Evolutionary conservation across 2,888 invertebrate genomes (phyloP), one percentile per base, ranked within the genome.

Genomic region (Cheilosia soror): DNA sequence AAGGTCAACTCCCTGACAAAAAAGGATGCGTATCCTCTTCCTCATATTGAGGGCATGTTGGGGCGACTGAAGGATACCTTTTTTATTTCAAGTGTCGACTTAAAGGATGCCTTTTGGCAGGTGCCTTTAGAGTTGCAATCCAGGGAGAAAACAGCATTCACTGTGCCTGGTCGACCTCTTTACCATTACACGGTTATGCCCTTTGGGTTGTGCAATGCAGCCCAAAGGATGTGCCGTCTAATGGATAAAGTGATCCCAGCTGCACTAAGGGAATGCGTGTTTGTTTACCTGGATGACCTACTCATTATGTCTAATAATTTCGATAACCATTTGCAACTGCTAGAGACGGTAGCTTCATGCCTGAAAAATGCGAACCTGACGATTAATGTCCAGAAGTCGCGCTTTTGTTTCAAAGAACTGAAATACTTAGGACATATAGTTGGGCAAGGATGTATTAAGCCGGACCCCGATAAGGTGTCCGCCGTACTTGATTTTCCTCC

Each of bases 1-100:
- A 87, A 88, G 44, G 82, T 90, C n/a, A n/a, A n/a, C 47, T 20
- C 33, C 0, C 88, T 89, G 0, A 89, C 89, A 0, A 80, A 84
- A 27, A 84, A 88, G 79, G 87, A 9, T 57, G 62, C 6, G 5
- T 53, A 66, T 53, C 53, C 27, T 2, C n/a, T 66, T 6, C 88
- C 89, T 44, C 69, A 82, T 3, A 80, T 87, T 11, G 88, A 90
- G 1, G 81, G 73, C 2, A 82, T 88, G 25, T 65, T 90, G 5
- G 87, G 88, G 27, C 88, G 88, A 15, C 13, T 69, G 29, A 47
- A 47, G 63, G 5, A 65, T 7, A 66, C 83, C 6, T n/a, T 77
- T 13, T 87, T 65, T 20, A 82, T 90, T 0, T 76, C 88, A 1
- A 73, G 73, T 4, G 89, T 90, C 80, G 87, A 87, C 15, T n/a